Conservation (phyloP, 2,888 invertebrate genomes). For the Tethea ocularis region DNA sequence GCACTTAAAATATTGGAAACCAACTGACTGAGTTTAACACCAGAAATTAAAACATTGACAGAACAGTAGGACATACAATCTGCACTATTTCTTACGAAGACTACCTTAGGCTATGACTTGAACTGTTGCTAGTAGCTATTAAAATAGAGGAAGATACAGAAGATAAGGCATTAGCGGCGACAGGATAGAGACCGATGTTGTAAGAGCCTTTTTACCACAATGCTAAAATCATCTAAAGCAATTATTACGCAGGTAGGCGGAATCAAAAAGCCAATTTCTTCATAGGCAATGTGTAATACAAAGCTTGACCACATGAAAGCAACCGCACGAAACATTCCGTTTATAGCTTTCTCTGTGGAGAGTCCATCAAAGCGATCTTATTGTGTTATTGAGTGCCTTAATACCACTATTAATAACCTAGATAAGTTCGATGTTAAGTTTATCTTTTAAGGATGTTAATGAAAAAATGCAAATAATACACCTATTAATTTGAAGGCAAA, state of each 20-base stretch:
- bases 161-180: not conserved
- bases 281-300: constrained; percentile 39
- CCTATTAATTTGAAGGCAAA: too few relatives aligned
- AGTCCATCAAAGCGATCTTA: constrained; percentile 41
- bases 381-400: constrained; percentile 33
- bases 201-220: not conserved
- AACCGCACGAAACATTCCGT: constrained; percentile 51
- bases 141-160: not conserved
- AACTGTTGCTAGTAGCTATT: not conserved
- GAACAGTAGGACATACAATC: not conserved
- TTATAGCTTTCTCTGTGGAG: constrained; percentile 58
- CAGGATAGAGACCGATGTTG: not conserved
- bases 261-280: constrained; percentile 47
- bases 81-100: not conserved
- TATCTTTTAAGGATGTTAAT: not conserved
- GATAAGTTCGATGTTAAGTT: constrained; percentile 35
- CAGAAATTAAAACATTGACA: too few relatives aligned
- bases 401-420: constrained; percentile 27
- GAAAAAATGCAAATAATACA: too few relatives aligned
- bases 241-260: constrained; percentile 20
- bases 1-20: not conserved
- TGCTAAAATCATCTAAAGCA: not conserved
- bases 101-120: too few relatives aligned
- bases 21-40: not conserved
- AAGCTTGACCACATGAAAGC: constrained; percentile 64